Base-by-base conservation (phyloP, 2,888 invertebrate genomes). In the Epinotia nisella region DNA sequence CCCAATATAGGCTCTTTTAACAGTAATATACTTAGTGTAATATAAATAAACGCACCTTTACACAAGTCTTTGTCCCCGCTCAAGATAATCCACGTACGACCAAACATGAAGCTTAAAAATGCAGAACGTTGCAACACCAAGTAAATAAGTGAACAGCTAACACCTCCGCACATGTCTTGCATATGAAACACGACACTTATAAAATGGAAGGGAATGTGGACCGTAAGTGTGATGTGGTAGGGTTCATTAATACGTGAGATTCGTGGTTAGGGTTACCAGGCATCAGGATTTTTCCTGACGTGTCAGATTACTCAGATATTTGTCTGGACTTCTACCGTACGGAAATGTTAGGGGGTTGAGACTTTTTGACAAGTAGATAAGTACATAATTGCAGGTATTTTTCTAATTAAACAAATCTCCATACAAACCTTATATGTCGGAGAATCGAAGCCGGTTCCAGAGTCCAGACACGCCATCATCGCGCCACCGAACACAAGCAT, bases 121-220 rank as follows among this genome's bases (percentile, higher is more conserved):
- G 59, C 39, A 59, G 15, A 59, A 59, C 59, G 59, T 39, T 59
- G 59, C 59, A 59, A 39, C 58, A 35, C 35, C 35, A 4, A 19
- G 59, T 59, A 39, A 59, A 59, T 59, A 59, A 39, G 39, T n/a
- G 17, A 59, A 17, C 29, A 35, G 35, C 29, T 35, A 59, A 35
- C 59, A 59, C 59, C 59, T 59, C 58, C 35, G 29, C 58, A 29
- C 59, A n/a, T 9, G 59, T 13, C 39, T 39, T 10, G 59, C 59
- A 59, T 59, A 39, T 35, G 39, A 59, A 59, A 39, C 29, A 29
- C 35, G 39, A 5, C 15, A 29, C 10, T 59, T 4, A 10, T 19
- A 53, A 17, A 4, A 39, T 10, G 11, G 39, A n/a, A 39, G 39
- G 59, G 17, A 59, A 59, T 59, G 0, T 59, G 11, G n/a, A 39